Evolutionary conservation across 2,113 vertebrate genomes (phyloP), one percentile per base, ranked within the genome.

Genomic region (Dryoscopus gambensis): DNA sequence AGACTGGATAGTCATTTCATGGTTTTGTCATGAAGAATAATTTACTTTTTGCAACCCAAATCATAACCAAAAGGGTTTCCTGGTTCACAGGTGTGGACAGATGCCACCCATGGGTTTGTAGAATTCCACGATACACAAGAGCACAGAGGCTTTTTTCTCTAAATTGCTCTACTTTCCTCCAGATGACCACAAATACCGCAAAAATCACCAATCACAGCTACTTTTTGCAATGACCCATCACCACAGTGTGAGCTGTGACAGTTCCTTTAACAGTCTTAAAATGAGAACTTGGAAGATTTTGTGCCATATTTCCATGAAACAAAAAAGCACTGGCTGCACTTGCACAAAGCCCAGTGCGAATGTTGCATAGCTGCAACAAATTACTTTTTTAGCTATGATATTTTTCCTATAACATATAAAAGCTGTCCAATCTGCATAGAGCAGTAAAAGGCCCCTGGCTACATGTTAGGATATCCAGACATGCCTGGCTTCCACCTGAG

Each of bases 1-100:
- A 92, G 70, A 84, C 69, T 65, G 75, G 14, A 87, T 18, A 35
- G 40, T 60, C 73, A 91, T 92, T 85, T 65, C 81, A 87, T 83
- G 78, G 76, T 21, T 80, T 82, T 46, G 11, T 62, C 69, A 31
- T 7, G 27, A 86, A 56, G 49, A 77, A 40, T 11, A 60, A 39
- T 84, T 35, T 60, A 57, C 35, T 39, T 90, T 94, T 71, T 90
- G 76, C 74, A 91, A 92, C 39, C 75, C 40, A 35, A 91, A 47
- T 13, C n/a, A 11, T 0, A 0, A 21, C 33, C 35, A 24, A 6
- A 78, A 78, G 23, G 8, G 21, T 59, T 47, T 46, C 37, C 55
- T 59, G 19, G 11, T 25, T 30, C 24, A 33, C 13, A 15, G 21
- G 33, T 12, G 12, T 27, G 25, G 1, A 23, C 20, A 76, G 31